These are phyloP conservation scores for Caenorhabditis sinica DNA, from an alignment of 2,888 invertebrate species.

Conservation along the genomic window DNA sequence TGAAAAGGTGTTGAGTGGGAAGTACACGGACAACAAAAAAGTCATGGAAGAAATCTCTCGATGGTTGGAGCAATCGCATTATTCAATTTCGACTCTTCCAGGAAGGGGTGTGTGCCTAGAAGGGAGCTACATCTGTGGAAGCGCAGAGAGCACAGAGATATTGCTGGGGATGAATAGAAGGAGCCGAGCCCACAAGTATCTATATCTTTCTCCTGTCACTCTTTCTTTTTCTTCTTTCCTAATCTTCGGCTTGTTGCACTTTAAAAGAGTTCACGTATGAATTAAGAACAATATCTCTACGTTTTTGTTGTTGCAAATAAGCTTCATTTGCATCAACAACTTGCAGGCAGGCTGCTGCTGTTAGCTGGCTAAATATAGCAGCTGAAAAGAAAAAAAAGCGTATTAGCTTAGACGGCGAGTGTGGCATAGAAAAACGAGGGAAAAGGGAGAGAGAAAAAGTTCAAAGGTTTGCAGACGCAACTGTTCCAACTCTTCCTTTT, in stretches of 20 bases:
- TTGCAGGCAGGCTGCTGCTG: constrained; percentile 2
- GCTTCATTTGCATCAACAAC: constrained; percentile 45
- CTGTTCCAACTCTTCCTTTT: constrained; percentile 15
- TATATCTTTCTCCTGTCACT: constrained; percentile 4
- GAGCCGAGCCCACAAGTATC: constrained; percentile 16
- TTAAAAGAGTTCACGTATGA: constrained; percentile 40
- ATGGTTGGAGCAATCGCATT: constrained; percentile 23
- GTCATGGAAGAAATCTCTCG: constrained; percentile 2
- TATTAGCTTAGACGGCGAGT: constrained; percentile 29
- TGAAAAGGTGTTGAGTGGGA: background rate
- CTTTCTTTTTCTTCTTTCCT: background rate
- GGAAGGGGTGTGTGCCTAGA: constrained; percentile 4
- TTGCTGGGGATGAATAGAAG: background rate
- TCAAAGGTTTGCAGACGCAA: constrained; percentile 13
- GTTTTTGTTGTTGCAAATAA: constrained; percentile 35
- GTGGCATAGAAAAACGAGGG: background rate
- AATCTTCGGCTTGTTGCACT: constrained; percentile 31
- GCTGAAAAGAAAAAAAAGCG: constrained; percentile 25
- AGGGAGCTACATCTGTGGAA: background rate
- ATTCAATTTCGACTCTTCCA: constrained; percentile 33
- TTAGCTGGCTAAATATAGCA: constrained; percentile 35
- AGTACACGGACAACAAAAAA: background rate
- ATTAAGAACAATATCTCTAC: constrained; percentile 22
- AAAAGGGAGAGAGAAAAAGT: background rate
- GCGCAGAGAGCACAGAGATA: constrained; percentile 22